Evolutionary conservation across 1,140 invertebrate species (phyloP).

Genomic region (Hylyphantes graminicola): DNA sequence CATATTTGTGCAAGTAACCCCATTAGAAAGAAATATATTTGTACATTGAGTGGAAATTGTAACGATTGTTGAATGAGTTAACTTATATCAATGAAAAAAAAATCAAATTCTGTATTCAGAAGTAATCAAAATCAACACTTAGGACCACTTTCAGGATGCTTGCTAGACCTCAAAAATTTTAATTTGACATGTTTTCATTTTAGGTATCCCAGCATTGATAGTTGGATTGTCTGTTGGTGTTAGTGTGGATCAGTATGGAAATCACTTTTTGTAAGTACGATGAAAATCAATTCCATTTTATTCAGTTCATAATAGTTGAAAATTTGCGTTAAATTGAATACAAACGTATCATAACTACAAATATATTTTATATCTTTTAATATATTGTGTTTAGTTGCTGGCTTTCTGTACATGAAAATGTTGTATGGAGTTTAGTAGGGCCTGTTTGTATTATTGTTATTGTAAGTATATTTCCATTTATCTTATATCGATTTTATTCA

Average conservation of each 20-base stretch:
- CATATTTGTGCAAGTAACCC: too few species aligned
- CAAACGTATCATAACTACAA: too few species aligned
- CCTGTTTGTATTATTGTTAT: slow-evolving; percentile 82
- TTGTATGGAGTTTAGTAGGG: slow-evolving; percentile 90
- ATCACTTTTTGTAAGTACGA: slow-evolving; percentile 87
- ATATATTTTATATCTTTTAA: too few species aligned
- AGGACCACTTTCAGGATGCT: too few species aligned
- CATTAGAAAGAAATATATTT: too few species aligned
- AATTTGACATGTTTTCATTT: slow-evolving; percentile 26
- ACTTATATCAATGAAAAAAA: not conserved
- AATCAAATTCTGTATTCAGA: not conserved
- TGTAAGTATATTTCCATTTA: slow-evolving; percentile 70
- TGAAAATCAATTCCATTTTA: too few species aligned
- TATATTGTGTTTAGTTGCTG: slow-evolving; percentile 79
- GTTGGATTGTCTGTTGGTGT: slow-evolving; percentile 92
- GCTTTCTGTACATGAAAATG: slow-evolving; percentile 89
- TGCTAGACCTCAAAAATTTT: too few species aligned
- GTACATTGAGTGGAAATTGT: too few species aligned
- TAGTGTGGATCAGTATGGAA: slow-evolving; percentile 93
- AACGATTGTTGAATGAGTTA: not conserved
- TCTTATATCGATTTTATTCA: slow-evolving; percentile 6
- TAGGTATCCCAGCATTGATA: slow-evolving; percentile 84
- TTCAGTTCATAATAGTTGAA: too few species aligned
- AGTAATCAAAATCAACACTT: too few species aligned
- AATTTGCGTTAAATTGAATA: too few species aligned